Evolutionary conservation across 2,797 vertebrate genomes (phyloP), one percentile per base, ranked within the genome.

Genomic region (Chelidonichthys spinosus): DNA sequence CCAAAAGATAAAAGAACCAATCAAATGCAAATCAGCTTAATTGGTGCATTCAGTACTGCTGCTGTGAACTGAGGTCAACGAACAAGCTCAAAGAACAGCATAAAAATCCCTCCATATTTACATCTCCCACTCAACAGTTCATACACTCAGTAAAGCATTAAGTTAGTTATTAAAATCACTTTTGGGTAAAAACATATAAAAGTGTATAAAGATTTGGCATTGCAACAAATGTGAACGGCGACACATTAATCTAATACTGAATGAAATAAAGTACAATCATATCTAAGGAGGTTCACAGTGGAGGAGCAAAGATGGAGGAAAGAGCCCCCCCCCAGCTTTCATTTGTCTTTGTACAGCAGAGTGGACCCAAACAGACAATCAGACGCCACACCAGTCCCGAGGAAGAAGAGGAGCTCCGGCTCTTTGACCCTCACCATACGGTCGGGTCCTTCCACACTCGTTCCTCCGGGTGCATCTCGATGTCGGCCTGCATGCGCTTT

Each of bases 401-500:
- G 72, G 78, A 11, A 18, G 37, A 79, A 72, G 74, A 74, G 59
- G 11, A 66, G 66, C 78, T 81, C 44, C n/a, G 7, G 66, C 61
- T 64, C 72, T 39, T 49, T 43, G 72, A 55, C 36, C 72, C 90
- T 94, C 90, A 94, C 93, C 85, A 92, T 77, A 89, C 84, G 8
- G 85, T 71, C 3, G 44, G 44, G 25, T 89, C 87, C 61, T 91
- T 92, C 74, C 63, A 50, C 35, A 59, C 25, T 0, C 25, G 3
- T 8, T 88, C 79, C 3, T 2, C 13, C 6, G 68, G 0, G 2
- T 69, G 60, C 74, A 90, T 2, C 47, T 85, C 88, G 37, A 86
- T 76, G 32, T 94, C 90, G 1, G 74, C 69, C 5, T 63, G 63
- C 32, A 3, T 72, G 9, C 0, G 15, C 0, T 40, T 93, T 76